A percentile compares a stretch with the other conserved stretches of the same genome.
These are phyloP conservation scores for Cynopterus brachyotis DNA, from an alignment of 2,113 vertebrate species.

Conservation along the genomic window DNA sequence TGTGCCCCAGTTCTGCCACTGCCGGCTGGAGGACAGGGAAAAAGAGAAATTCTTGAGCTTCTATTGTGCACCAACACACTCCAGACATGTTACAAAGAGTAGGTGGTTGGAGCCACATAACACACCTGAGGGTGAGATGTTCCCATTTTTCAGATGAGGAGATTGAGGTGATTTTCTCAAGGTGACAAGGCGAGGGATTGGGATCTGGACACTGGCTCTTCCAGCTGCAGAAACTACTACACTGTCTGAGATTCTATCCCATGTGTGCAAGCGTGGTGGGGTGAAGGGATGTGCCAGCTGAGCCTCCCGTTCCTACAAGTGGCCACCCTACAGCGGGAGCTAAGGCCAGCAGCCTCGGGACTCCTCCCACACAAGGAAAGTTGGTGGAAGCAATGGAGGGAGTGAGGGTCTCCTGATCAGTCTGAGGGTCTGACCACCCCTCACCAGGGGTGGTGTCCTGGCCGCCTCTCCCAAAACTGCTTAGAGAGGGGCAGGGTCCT, in stretches of 20 bases:
- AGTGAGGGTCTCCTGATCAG: background rate
- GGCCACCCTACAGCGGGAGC: background rate
- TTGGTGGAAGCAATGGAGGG: background rate
- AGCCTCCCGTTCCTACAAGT: background rate
- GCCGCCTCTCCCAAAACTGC: background rate
- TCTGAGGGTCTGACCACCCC: background rate
- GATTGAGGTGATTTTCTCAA: background rate
- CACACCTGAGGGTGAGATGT: background rate
- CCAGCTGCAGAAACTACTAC: background rate
- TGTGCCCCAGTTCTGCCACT: background rate
- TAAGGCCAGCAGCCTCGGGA: background rate
- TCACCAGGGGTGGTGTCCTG: fast-evolving
- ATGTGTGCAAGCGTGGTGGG: fast-evolving
- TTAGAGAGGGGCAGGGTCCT: background rate
- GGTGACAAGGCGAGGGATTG: no score
- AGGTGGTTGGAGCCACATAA: fast-evolving
- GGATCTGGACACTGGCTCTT: background rate
- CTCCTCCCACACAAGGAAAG: background rate
- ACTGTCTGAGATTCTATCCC: fast-evolving
- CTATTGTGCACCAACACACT: background rate
- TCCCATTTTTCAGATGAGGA: background rate
- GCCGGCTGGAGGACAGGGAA: fast-evolving
- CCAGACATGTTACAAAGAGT: fast-evolving
- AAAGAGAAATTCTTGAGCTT: fast-evolving
- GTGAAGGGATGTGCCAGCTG: background rate